A percentile compares a stretch with the other conserved stretches of the same genome.
Evolutionary conservation across 92 coral and sea anemone species (phyloP).

Genomic region (Zoanthus sociatus): DNA sequence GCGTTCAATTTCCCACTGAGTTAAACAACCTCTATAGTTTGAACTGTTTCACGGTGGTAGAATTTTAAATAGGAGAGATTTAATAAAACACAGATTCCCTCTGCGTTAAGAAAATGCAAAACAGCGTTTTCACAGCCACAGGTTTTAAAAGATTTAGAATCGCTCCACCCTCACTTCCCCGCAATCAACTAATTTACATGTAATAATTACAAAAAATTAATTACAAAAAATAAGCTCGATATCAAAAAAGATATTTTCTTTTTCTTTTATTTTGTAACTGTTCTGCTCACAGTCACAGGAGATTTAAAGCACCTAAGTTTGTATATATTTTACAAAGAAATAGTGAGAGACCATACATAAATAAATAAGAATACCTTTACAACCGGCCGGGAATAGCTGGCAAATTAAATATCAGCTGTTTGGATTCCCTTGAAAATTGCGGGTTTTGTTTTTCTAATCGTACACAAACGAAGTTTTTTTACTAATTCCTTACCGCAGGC

Average conservation of each 20-base stretch:
- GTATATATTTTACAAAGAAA: too few relatives aligned
- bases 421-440: not conserved
- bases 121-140: too few relatives aligned
- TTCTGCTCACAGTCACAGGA: too few relatives aligned
- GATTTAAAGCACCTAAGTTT: too few relatives aligned
- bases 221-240: too few relatives aligned
- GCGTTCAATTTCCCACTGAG: not conserved
- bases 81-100: not conserved
- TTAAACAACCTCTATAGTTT: not conserved
- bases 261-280: too few relatives aligned
- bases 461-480: not conserved
- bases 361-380: not conserved
- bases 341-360: too few relatives aligned
- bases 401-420: not conserved
- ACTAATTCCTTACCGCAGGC: constrained; percentile 3
- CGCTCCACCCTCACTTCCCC: not conserved
- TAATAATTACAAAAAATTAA: too few relatives aligned
- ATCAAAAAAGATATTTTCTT: too few relatives aligned
- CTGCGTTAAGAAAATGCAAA: too few relatives aligned
- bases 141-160: not conserved
- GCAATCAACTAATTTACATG: not conserved
- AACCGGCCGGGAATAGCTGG: not conserved
- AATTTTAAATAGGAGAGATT: not conserved
- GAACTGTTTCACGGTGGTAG: not conserved
- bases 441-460: not conserved